Evolutionary conservation across 2,888 invertebrate species (phyloP).

Genomic region (Heliconius sara): DNA sequence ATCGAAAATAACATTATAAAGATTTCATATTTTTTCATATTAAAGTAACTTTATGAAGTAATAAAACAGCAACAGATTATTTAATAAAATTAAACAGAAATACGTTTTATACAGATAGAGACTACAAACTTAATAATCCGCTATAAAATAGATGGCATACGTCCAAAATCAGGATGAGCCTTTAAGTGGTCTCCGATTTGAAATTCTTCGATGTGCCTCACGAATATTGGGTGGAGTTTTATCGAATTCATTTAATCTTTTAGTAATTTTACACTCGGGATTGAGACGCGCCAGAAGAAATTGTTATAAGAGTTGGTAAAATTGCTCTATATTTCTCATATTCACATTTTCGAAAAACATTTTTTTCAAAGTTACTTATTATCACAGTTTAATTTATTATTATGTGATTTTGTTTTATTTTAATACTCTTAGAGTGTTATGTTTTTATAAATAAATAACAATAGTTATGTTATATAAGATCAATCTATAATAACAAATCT

Average conservation of each 20-base stretch:
- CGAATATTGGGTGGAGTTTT: constrained; percentile 8
- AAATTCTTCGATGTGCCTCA: background rate
- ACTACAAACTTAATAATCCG: constrained; percentile 4
- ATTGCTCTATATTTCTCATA: background rate
- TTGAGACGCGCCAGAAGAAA: background rate
- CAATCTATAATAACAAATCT: too few species aligned
- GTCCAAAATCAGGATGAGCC: constrained; percentile 28
- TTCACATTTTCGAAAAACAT: too few species aligned
- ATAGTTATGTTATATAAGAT: too few species aligned
- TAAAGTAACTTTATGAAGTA: background rate
- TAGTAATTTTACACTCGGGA: background rate
- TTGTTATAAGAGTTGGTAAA: background rate
- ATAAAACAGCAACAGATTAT: background rate
- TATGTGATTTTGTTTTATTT: too few species aligned
- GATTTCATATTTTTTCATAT: too few species aligned
- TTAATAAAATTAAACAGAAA: constrained; percentile 27
- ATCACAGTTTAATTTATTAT: too few species aligned
- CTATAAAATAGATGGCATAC: constrained; percentile 22
- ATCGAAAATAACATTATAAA: background rate
- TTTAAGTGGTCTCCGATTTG: constrained; percentile 15
- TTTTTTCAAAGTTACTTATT: too few species aligned
- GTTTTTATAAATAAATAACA: too few species aligned
- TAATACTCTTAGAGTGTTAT: too few species aligned
- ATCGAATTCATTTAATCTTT: constrained; percentile 8
- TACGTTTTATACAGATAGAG: background rate